Evolutionary conservation across 2,113 vertebrate genomes (phyloP).

Genomic region (Dinomys branickii): DNA sequence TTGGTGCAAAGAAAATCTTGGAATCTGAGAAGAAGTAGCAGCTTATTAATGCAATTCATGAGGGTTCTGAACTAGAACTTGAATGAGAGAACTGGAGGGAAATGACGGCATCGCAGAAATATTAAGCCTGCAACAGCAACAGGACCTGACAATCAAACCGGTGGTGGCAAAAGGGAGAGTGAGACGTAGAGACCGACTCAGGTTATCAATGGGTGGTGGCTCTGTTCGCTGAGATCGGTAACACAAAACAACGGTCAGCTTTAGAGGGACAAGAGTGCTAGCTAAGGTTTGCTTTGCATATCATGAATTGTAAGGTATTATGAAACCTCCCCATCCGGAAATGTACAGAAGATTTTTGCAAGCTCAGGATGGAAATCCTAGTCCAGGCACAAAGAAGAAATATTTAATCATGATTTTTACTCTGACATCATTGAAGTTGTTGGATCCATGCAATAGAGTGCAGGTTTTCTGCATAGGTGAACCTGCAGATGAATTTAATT

Average conservation of each 20-base stretch:
- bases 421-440: background rate
- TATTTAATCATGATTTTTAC: background rate
- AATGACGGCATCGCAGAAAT: background rate
- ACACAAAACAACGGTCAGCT: background rate
- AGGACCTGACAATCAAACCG: background rate
- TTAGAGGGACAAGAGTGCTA: background rate
- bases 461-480: background rate
- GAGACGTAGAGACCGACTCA: no score
- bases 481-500: background rate
- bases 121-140: background rate
- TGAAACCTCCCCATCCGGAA: background rate
- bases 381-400: background rate
- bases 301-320: background rate
- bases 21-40: background rate
- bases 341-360: background rate
- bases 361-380: background rate
- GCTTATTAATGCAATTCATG: background rate
- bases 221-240: background rate
- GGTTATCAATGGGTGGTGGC: background rate
- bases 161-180: background rate
- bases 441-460: background rate
- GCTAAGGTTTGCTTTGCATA: background rate
- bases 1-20: background rate
- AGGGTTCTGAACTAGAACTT: background rate
- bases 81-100: background rate